Conservation (phyloP, 1,140 invertebrate genomes). For the Dermatophagoides farinae region DNA sequence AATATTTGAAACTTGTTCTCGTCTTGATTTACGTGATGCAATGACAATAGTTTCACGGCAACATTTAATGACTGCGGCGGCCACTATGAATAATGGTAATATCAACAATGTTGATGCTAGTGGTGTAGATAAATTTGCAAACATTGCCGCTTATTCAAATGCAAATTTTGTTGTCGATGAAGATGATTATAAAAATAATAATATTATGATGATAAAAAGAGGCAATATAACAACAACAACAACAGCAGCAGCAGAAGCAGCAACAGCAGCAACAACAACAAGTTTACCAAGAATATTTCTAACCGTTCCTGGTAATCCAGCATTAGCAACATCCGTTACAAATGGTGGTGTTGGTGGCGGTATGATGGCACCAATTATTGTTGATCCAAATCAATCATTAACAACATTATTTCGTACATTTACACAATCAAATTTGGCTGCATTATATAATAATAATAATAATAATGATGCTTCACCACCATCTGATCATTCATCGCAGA, state of each 20-base stretch:
- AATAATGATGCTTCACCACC: neutral
- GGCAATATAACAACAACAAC: neutral
- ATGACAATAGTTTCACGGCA: slow-evolving; percentile 55
- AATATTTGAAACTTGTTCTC: slow-evolving; percentile 80
- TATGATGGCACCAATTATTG: slow-evolving; percentile 30
- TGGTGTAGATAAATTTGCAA: neutral
- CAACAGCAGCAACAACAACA: neutral
- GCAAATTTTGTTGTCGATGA: too few relatives aligned
- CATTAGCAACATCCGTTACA: slow-evolving; percentile 35
- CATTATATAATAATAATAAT: neutral
- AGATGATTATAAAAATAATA: too few relatives aligned
- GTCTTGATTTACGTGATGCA: slow-evolving; percentile 76
- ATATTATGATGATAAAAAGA: neutral
- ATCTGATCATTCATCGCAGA: neutral
- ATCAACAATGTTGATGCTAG: neutral
- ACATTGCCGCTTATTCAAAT: neutral
- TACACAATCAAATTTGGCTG: slow-evolving; percentile 26
- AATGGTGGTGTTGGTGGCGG: neutral
- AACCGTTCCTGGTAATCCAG: neutral
- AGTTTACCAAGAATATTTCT: neutral
- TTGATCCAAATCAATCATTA: slow-evolving; percentile 46
- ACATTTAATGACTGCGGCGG: neutral
- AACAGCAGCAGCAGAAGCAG: neutral
- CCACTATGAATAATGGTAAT: slow-evolving; percentile 38
- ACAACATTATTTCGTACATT: slow-evolving; percentile 69